phyloP scores from a whole-genome alignment of 2,888 invertebrate genomes.

The Saturnia pavonia region DNA sequence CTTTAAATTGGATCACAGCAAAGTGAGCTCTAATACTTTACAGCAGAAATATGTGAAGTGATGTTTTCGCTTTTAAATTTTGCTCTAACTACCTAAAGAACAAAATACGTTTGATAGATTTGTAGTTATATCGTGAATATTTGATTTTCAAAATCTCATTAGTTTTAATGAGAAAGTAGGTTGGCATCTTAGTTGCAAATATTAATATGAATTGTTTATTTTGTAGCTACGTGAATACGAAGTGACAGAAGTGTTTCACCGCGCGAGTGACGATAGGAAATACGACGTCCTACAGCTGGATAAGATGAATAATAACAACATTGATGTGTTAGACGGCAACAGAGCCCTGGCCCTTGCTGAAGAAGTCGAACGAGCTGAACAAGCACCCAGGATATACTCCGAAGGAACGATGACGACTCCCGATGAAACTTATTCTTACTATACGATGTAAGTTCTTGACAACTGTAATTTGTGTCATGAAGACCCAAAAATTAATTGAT shows the following conservation, averaged over 20 bases:
- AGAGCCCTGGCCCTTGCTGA: constrained; percentile 89
- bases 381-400: constrained; percentile 79
- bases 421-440: constrained; percentile 71
- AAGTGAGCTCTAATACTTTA: too few species aligned
- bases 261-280: constrained; percentile 88
- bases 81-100: too few species aligned
- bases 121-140: too few species aligned
- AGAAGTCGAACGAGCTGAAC: constrained; percentile 88
- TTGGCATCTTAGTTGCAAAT: too few species aligned
- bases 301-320: constrained; percentile 80
- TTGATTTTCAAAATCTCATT: too few species aligned
- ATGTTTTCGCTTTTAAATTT: too few species aligned
- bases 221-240: constrained; percentile 92
- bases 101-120: too few species aligned
- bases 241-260: constrained; percentile 92
- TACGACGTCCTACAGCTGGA: constrained; percentile 87
- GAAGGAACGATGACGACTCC: constrained; percentile 73
- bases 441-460: constrained; percentile 64
- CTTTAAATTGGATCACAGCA: too few species aligned
- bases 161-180: too few species aligned
- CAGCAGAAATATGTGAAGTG: too few species aligned
- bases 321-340: constrained; percentile 86
- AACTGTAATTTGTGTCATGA: neutral
- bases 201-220: constrained; percentile 4
- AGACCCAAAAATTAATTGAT: neutral